Evolutionary conservation across 2,888 invertebrate species (phyloP), one percentile per base, ranked within the genome.

Genomic region (Idaea biselata): DNA sequence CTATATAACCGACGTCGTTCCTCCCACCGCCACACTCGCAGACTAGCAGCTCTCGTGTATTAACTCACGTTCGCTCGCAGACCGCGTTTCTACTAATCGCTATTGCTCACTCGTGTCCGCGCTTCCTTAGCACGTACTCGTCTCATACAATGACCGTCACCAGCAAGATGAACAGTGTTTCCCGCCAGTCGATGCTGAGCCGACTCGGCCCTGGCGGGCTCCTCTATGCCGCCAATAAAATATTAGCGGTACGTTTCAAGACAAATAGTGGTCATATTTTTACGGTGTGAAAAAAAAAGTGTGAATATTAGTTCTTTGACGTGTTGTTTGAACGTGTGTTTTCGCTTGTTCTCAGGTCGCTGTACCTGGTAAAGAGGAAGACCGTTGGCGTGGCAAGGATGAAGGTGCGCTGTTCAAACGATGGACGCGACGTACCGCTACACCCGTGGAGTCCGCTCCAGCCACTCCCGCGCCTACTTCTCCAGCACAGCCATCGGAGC

Each of bases 161-260:
- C 77, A 93, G 93, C 84, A 92, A 92, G 81, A 91, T 93, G 91
- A 93, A 92, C 82, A 91, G 90, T 81, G 91, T 93, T 68, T 91
- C 92, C 80, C 91, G 92, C 81, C 91, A 88, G 75, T 89, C 91
- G 68, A 79, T 89, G 79, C 82, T 91, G 76, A 86, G 87, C 74
- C 92, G 91, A 63, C 83, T 93, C 75, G 91, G 92, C 75, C 92
- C 93, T 63, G 93, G 93, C 65, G 91, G 91, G 58, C 83, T 93
- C 31, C 86, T 90, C 65, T 92, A 92, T 77, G 89, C 91, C 78
- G 91, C 91, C 73, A 88, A 91, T 79, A 93, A 91, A 83, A 88
- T 92, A 74, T 76, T 92, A 85, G 88, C 92, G 91, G 93, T 93
- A 92, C 90, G 93, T 91, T 72, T 70, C 75, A 71, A 78, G 81